Conservation (phyloP, 2,797 vertebrate species). For the Pseudocheirus occidentalis region DNA sequence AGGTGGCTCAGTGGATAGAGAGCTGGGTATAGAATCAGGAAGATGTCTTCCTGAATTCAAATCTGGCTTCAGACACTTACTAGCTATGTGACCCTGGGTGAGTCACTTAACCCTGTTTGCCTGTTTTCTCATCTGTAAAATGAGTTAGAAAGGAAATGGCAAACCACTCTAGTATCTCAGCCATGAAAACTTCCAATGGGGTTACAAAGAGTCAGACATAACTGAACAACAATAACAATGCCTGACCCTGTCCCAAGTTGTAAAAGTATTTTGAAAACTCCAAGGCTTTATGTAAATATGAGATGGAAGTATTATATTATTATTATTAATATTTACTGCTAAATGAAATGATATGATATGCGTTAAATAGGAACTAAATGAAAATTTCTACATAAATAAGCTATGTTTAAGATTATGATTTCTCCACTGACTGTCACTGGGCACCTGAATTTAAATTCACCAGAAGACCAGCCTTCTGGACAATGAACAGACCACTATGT, state of each 20-base stretch:
- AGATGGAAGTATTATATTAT: neutral
- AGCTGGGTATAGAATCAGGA: neutral
- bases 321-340: neutral
- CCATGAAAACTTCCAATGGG: neutral
- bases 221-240: neutral
- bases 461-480: neutral
- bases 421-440: neutral
- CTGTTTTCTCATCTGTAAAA: neutral
- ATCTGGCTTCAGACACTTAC: neutral
- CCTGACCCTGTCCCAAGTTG: neutral
- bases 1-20: neutral
- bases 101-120: neutral
- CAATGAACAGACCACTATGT: neutral
- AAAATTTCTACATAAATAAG: neutral
- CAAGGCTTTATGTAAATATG: neutral
- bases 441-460: neutral
- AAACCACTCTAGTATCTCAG: neutral
- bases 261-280: neutral
- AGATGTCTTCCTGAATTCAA: neutral
- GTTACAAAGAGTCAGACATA: neutral
- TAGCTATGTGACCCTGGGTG: neutral
- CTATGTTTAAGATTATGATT: neutral
- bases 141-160: neutral
- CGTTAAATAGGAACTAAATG: neutral
- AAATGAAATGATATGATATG: neutral